These are phyloP conservation scores for Heteronetta atricapilla DNA, from an alignment of 2,113 vertebrate species.

Conservation along the genomic window DNA sequence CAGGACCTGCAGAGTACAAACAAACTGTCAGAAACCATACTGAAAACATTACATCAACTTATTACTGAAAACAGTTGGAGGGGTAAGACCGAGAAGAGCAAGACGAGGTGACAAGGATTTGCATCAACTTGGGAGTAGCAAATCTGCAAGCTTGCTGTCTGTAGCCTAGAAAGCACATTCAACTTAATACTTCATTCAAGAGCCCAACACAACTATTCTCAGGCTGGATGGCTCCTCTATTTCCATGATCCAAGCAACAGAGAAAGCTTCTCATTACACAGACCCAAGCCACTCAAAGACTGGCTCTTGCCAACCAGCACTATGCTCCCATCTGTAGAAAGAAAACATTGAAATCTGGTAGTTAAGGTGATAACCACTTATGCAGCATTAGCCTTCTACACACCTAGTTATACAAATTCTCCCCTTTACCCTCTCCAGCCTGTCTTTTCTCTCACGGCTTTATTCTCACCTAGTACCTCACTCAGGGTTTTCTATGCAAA, in stretches of 20 bases:
- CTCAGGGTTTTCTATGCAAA: neutral
- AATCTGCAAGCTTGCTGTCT: neutral
- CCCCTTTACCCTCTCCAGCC: neutral
- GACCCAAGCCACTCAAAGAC: neutral
- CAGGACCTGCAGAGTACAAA: conserved; percentile 68
- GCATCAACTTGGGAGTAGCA: neutral
- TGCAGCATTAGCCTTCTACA: neutral
- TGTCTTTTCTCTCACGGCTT: neutral
- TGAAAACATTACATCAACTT: conserved; percentile 59
- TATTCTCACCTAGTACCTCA: neutral
- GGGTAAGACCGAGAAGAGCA: neutral
- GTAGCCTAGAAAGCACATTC: neutral
- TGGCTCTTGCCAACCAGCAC: neutral
- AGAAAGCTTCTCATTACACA: neutral
- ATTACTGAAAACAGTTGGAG: conserved; percentile 47
- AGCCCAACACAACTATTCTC: neutral
- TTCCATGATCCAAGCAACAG: neutral
- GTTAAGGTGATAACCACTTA: neutral
- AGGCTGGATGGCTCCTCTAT: neutral
- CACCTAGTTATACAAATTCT: neutral
- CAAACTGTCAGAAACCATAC: conserved; percentile 63
- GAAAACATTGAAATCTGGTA: neutral
- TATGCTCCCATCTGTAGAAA: neutral
- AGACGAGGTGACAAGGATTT: neutral
- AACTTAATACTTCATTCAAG: neutral